Evolutionary conservation across 1,140 invertebrate genomes (phyloP), one percentile per base, ranked within the genome.

Genomic region (Leptinotarsa undecemlineata): DNA sequence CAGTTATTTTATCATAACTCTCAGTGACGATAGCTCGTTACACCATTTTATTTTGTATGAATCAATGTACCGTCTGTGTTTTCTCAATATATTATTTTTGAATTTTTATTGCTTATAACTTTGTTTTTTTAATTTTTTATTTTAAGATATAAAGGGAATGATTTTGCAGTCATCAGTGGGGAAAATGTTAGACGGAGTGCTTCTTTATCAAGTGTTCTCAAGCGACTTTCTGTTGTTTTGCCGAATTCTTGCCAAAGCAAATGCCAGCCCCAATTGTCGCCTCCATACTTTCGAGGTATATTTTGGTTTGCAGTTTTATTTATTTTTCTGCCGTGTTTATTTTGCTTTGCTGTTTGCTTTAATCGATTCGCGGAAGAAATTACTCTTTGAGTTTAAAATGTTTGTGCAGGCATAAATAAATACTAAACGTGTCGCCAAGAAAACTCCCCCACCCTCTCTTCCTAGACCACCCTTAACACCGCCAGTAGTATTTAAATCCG

Each of bases 251-350:
- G 90, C 88, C 87, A 87, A 86, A 89, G 89, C 87, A 90, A 90
- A 87, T 90, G 89, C 87, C 89, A 89, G 87, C 88, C 89, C 86
- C 60, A 48, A 13, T 64, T 48, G 48, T 90, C 89, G 85, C 90
- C 89, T 85, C 90, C 90, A 84, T 91, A 91, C 88, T 88, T 89
- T 83, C 87, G 90, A 91, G 90, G 90, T 91, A 91, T 86, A 78
- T 48, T 48, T 71, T 66, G 68, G 20, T 68, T 47, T 71, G n/a
- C 17, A 68, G 72, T 57, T 77, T 75, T 1, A 20, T 60, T 21
- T 60, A 47, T 71, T 64, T 23, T 61, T 19, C 6, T 68, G 26
- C 15, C n/a, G 0, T 5, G 26, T 68, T 68, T n/a, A 15, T 19
- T 47, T 19, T 68, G 21, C n/a, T 15, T 48, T 48, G 17, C 4